Base-by-base conservation (phyloP, 2,797 vertebrate species). In the Columba guinea region DNA sequence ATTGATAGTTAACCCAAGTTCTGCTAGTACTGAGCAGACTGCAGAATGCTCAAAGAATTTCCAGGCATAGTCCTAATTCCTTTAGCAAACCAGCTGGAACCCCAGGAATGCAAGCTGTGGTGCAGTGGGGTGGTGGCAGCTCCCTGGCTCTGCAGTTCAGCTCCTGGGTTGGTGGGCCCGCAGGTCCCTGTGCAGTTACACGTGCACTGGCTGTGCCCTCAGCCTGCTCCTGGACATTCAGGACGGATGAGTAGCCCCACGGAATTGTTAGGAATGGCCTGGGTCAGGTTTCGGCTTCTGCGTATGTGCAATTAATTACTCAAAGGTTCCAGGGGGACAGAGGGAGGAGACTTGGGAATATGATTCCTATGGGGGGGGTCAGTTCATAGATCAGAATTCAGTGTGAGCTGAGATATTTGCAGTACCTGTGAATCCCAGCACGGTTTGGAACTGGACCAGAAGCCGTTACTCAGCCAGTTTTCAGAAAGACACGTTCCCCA, bases 221-320 rank as follows among this genome's bases (percentile, higher is more conserved):
- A 15, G 81, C 68, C 82, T 81, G 16, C 20, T 46, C 92, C 86
- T 74, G 70, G 27, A 32, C 18, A 37, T 52, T 26, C 85, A 24
- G 53, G 6, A n/a, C 1, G 2, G 39, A 32, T 51, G 60, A 58
- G 70, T 4, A 19, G 30, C 55, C 75, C 51, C 34, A 34, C 69
- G 62, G 75, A 78, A 70, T 68, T 83, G 59, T 78, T 59, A 69
- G 89, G 82, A 93, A 84, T 20, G 89, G 59, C 41, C 64, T 44
- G 79, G 92, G 13, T 94, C 73, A n/a, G 39, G 65, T 97, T 96
- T 87, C 95, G 51, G 53, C 49, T 64, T 79, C 88, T 82, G 78
- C 44, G 0, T 81, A 26, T 35, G 34, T 65, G 68, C 71, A 69
- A 24, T 87, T 89, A 69, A 24, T 87, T 89, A 15, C 53, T 77